A percentile compares a stretch with the other conserved stretches of the same genome.
phyloP scores from a whole-genome alignment of 2,888 invertebrate genomes.

The Meiosimyza platycephala region DNA sequence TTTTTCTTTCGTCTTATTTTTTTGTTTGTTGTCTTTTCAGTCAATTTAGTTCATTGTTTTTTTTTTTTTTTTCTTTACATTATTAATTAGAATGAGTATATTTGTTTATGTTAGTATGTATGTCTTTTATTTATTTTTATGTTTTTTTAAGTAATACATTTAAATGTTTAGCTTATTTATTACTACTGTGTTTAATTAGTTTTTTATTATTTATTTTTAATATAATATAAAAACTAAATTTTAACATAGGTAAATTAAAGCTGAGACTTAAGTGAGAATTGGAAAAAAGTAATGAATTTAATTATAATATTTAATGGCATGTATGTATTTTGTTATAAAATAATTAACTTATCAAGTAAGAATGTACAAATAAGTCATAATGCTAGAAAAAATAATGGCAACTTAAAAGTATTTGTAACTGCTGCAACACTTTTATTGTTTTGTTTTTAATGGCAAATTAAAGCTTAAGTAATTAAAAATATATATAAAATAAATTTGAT shows the following conservation, averaged over 20 bases:
- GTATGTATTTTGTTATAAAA: background rate
- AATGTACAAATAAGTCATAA: slow-evolving; percentile 6
- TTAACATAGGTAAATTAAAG: slow-evolving; percentile 28
- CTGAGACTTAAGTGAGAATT: slow-evolving; percentile 24
- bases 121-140: slow-evolving; percentile 19
- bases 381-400: slow-evolving; percentile 24
- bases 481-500: slow-evolving; percentile 43
- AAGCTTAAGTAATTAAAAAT: slow-evolving; percentile 51
- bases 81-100: slow-evolving; percentile 41
- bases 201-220: background rate
- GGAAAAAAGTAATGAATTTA: slow-evolving; percentile 9
- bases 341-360: slow-evolving; percentile 5
- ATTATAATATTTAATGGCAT: slow-evolving; percentile 9
- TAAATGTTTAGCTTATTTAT: slow-evolving; percentile 23
- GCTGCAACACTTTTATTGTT: slow-evolving; percentile 15
- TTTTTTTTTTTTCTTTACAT: slow-evolving; percentile 30
- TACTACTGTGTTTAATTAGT: background rate
- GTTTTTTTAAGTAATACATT: slow-evolving; percentile 20
- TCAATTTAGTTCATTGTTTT: slow-evolving; percentile 37
- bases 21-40: slow-evolving; percentile 35
- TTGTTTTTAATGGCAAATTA: slow-evolving; percentile 59
- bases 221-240: slow-evolving; percentile 18
- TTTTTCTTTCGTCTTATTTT: slow-evolving; percentile 22
- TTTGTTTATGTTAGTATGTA: slow-evolving; percentile 30
- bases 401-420: slow-evolving; percentile 31